Base-by-base conservation (phyloP, 2,113 vertebrate species). In the Xyliphius kryptos region DNA sequence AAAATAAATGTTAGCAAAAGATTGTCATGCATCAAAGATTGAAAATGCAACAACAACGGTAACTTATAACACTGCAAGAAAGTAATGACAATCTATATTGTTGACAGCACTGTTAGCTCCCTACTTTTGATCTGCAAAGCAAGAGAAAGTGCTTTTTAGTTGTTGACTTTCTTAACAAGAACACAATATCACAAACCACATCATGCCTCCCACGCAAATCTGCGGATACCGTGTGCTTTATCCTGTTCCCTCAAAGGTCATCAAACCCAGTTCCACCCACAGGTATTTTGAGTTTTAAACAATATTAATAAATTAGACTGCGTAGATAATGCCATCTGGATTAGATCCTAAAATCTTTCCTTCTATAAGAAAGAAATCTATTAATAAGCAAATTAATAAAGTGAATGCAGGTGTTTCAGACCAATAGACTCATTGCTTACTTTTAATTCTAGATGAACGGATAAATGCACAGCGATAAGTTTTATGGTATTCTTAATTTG, bases 241-340 rank as follows among this genome's bases (percentile, higher is more conserved):
- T 86, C 84, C 78, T 76, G 74, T 77, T 74, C 61, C 70, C 85
- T 86, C 79, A 89, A 88, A 87, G 85, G 86, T 89, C 83, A 89
- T 82, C 81, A 61, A 66, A 36, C 9, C 61, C 63, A 80, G 87
- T 85, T 79, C 82, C 67, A 82, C 56, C 63, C 16, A 26, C 63
- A 77, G 69, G 78, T 82, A 81, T 80, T 72, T 67, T 80, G 74
- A 82, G 81, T 73, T 77, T 51, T 74, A 81, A 77, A 76, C 67
- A 67, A 5, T 44, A 46, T 46, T n/a, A 46, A 6, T n/a, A n/a
- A n/a, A 46, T 14, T n/a, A 46, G n/a, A 2, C 43, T 46, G 9
- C 9, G 10, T 41, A 10, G 13, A 12, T 41, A 12, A 41, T 3
- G 10, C 5, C 40, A 12, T 41, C 10, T 32, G 26, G 26, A 32